phyloP scores from a whole-genome alignment of 2,888 invertebrate genomes.

The Hipparchia semele region DNA sequence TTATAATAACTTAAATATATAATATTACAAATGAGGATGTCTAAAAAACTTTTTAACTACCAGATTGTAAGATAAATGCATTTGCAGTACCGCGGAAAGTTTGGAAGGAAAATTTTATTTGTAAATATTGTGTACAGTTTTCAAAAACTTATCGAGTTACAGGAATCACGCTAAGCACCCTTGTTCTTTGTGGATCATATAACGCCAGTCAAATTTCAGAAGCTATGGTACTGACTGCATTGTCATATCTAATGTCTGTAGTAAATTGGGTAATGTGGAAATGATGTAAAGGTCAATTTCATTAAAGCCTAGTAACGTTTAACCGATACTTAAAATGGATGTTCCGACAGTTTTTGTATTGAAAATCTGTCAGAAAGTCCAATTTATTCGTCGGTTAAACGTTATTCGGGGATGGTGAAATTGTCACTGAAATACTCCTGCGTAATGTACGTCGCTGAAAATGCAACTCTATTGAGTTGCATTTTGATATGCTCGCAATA shows the following conservation, averaged over 20 bases:
- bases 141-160: neutral
- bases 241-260: neutral
- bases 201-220: neutral
- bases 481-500: no score
- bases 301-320: no score
- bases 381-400: no score
- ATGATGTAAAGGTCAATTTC: neutral
- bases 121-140: neutral
- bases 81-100: neutral
- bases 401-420: no score
- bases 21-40: neutral
- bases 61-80: neutral
- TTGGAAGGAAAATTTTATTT: neutral
- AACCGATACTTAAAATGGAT: no score
- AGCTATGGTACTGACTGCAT: neutral
- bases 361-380: no score
- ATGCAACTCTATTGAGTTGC: no score
- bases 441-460: no score
- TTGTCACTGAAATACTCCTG: no score
- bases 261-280: neutral
- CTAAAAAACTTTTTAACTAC: neutral
- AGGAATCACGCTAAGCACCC: neutral
- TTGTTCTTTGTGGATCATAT: neutral
- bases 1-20: slow-evolving; percentile 2
- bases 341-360: no score